Percentiles rank a stretch among this genome's conserved stretches.
Evolutionary conservation across 1,140 invertebrate genomes (phyloP).

Genomic region (Neuroterus valhalla): DNA sequence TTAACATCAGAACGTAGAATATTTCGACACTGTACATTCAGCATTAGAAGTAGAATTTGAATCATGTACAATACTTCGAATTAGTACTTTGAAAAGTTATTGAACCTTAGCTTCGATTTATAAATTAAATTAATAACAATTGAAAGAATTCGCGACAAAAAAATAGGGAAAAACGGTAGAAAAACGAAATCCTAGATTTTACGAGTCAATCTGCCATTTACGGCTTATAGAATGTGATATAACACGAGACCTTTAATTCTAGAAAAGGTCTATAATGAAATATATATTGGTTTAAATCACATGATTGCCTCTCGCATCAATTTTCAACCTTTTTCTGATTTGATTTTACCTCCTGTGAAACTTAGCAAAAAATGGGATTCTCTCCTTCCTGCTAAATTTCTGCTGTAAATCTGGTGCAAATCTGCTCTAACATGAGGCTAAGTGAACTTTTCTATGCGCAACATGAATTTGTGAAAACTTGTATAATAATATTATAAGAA

Average conservation of each 20-base stretch:
- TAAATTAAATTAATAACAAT: neutral
- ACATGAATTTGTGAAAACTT: too few species aligned
- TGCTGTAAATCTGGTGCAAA: too few species aligned
- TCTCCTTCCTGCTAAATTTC: too few species aligned
- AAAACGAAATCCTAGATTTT: constrained; percentile 34
- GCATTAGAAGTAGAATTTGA: constrained; percentile 1
- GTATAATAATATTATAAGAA: too few species aligned
- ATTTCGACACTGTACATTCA: constrained; percentile 4
- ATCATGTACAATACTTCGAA: constrained; percentile 23
- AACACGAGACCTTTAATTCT: constrained; percentile 45
- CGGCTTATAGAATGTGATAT: constrained; percentile 58
- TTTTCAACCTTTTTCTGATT: constrained; percentile 1
- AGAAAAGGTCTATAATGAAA: constrained; percentile 41
- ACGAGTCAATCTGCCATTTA: constrained; percentile 47
- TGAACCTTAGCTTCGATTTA: neutral
- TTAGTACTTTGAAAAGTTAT: neutral
- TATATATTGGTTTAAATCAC: constrained; percentile 41
- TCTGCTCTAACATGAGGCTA: too few species aligned
- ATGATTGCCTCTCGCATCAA: constrained; percentile 42
- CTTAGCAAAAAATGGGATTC: neutral
- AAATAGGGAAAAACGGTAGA: constrained; percentile 31
- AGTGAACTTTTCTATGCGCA: too few species aligned
- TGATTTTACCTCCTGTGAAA: neutral
- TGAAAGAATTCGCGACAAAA: constrained; percentile 23
- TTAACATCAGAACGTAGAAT: constrained; percentile 13